phyloP scores from a whole-genome alignment of 2,113 vertebrate genomes.

The Rhadina sibilatrix region DNA sequence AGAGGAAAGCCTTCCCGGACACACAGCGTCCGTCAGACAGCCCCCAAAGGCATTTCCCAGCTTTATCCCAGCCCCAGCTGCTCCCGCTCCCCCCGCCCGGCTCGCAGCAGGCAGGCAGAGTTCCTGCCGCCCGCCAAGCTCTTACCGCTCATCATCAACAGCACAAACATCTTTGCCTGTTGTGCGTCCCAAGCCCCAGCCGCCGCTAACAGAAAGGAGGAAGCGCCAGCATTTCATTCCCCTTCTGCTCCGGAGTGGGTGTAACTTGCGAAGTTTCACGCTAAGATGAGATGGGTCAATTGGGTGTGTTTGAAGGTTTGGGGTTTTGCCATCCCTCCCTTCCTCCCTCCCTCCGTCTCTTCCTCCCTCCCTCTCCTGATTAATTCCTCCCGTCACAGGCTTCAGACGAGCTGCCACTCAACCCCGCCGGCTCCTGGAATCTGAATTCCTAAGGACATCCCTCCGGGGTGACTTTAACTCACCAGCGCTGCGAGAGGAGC shows the following conservation, averaged over 20 bases:
- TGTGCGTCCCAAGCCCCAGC: conserved; percentile 9
- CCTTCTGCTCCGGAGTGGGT: conserved; percentile 68
- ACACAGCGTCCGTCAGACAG: accelerated
- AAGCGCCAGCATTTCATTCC: conserved; percentile 61
- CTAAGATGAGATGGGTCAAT: conserved; percentile 69
- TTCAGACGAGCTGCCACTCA: conserved; percentile 24
- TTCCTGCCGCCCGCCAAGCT: neutral
- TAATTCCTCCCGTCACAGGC: neutral
- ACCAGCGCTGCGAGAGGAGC: neutral
- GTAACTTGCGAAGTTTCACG: conserved; percentile 70
- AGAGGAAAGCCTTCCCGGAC: neutral
- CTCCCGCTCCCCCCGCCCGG: neutral
- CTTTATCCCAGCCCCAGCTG: neutral
- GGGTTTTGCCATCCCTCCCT: conserved; percentile 31
- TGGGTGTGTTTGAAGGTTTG: conserved; percentile 71
- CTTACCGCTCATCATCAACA: conserved; percentile 61
- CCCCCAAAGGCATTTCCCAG: neutral
- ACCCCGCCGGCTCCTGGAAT: neutral
- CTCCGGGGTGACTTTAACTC: neutral
- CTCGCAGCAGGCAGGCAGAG: neutral
- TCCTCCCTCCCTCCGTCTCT: neutral
- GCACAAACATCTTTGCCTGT: conserved; percentile 21
- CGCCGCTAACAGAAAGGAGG: conserved; percentile 59
- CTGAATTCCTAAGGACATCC: conserved; percentile 6
- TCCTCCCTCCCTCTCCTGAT: conserved; percentile 6